Evolutionary conservation across 2,888 invertebrate genomes (phyloP), one percentile per base, ranked within the genome.

Genomic region (Drosophila nr. perissopoda): DNA sequence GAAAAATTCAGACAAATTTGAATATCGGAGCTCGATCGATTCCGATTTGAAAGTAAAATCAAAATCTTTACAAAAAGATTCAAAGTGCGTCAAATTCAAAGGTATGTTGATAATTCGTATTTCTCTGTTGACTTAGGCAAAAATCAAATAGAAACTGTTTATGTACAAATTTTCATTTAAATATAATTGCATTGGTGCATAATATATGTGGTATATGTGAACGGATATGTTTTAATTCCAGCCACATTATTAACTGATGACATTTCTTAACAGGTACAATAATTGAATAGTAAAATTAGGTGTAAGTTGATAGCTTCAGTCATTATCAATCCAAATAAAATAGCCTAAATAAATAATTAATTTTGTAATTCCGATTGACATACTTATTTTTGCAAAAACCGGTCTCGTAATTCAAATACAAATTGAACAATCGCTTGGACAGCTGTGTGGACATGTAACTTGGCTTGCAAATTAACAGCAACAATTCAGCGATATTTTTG

Each of bases 401-500:
- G n/a, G 45, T 25, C n/a, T 27, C 11, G 31, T 13, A 34, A 48
- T 21, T n/a, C 29, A 36, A 54, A 68, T n/a, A 38, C 34, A 57
- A 62, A 67, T 62, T 73, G 34, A 73, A 59, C 54, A 69, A 68
- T 68, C 58, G 57, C 5, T 29, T 27, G 2, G 13, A 27, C 56
- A n/a, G n/a, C 16, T 27, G 40, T 13, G 18, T 59, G 31, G 2
- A 38, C 13, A 21, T 13, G 18, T 10, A 13, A 36, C 52, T 52
- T 49, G 33, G 29, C 18, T 53, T 53, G 34, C 36, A 70, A 66
- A 70, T 63, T 62, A 60, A 33, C 53, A 59, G 42, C 49, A 61
- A 49, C 29, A 31, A 49, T 60, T 66, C 57, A 53, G 58, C 38
- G 64, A 51, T 71, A 66, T 72, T 76, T 76, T 60, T 38, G 18